Evolutionary conservation across 2,888 invertebrate genomes (phyloP).

Genomic region (Melinaea marsaeus): DNA sequence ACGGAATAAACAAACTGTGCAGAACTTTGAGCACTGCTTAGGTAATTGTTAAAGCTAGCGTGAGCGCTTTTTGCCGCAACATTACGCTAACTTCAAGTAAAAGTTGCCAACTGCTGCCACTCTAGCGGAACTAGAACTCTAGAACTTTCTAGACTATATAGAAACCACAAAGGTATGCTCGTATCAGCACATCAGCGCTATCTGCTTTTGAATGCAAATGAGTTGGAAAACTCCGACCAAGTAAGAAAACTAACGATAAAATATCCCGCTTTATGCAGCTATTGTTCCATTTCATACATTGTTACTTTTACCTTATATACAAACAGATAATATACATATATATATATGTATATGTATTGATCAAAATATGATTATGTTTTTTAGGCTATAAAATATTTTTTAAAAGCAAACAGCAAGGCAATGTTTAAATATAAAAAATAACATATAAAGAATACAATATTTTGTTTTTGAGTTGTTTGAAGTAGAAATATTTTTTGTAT

Average conservation of each 20-base stretch:
- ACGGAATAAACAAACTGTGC: conserved; percentile 55
- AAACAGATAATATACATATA: not conserved
- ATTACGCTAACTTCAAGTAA: conserved; percentile 67
- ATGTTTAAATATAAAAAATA: too few relatives aligned
- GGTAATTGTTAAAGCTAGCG: conserved; percentile 76
- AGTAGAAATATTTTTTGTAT: too few relatives aligned
- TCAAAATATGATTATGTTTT: too few relatives aligned
- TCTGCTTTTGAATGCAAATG: conserved; percentile 78
- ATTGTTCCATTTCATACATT: not conserved
- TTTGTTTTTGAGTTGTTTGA: too few relatives aligned
- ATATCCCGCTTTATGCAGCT: too few relatives aligned
- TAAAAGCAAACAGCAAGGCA: too few relatives aligned
- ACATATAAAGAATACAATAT: too few relatives aligned
- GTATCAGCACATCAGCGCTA: conserved; percentile 71
- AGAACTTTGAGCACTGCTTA: conserved; percentile 67
- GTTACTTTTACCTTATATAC: not conserved
- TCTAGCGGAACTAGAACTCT: conserved; percentile 52
- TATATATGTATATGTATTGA: too few relatives aligned
- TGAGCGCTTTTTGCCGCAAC: conserved; percentile 73
- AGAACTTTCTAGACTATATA: conserved; percentile 67
- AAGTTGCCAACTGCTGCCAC: conserved; percentile 66
- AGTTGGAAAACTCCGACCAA: conserved; percentile 72
- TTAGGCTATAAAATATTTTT: too few relatives aligned
- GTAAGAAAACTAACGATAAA: conserved; percentile 62
- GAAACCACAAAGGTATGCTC: conserved; percentile 70